Evolutionary conservation across 1,140 invertebrate genomes (phyloP).

Genomic region (Polypedilum vanderplanki): DNA sequence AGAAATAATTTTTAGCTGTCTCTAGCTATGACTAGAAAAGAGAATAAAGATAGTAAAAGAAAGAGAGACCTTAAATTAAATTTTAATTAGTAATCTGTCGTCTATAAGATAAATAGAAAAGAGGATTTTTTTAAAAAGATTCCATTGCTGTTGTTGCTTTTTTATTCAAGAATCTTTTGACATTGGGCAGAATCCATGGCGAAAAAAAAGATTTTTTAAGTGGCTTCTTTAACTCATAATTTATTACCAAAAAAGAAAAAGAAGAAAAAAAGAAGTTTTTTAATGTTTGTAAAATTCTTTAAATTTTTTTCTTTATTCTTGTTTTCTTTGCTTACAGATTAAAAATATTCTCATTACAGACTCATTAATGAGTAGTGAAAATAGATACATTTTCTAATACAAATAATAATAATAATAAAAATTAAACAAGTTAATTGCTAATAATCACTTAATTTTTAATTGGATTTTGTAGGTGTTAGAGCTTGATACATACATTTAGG

Average conservation of each 20-base stretch:
- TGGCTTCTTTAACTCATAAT: not conserved
- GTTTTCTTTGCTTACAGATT: not conserved
- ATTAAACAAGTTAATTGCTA: slow-evolving; percentile 14
- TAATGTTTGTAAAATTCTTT: not conserved
- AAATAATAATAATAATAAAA: slow-evolving; percentile 1
- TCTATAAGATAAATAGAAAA: slow-evolving; percentile 22
- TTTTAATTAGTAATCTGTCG: slow-evolving; percentile 29
- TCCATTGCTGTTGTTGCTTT: not conserved
- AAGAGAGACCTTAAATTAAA: not conserved
- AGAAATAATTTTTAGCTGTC: not conserved
- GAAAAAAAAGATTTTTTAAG: not conserved
- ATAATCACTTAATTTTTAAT: slow-evolving; percentile 15
- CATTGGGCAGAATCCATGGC: not conserved
- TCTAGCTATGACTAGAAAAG: not conserved
- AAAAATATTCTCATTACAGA: not conserved
- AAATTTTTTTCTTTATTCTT: slow-evolving; percentile 3
- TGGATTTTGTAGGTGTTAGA: slow-evolving; percentile 6
- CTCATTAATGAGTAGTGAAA: not conserved
- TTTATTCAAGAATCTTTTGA: not conserved
- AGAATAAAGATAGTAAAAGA: not conserved
- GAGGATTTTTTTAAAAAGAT: not conserved
- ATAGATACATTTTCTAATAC: not conserved
- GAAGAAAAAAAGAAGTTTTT: not conserved
- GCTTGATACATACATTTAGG: not conserved
- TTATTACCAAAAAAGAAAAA: not conserved